Evolutionary conservation across 30 jellyfish, hydroid and myxozoan species (phyloP).

Genomic region (Mastigias papua): DNA sequence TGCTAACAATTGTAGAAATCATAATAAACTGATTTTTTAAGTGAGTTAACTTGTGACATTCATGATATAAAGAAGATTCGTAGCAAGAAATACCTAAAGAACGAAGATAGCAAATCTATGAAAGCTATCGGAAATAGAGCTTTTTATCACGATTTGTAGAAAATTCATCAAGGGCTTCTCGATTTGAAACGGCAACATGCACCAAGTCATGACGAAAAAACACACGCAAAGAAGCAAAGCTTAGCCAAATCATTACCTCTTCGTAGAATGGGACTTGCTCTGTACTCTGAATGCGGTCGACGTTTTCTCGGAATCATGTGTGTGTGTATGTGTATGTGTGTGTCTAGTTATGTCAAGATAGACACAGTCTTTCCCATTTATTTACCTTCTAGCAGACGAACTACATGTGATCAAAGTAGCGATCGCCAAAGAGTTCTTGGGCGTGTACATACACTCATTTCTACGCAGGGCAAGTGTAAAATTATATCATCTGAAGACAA

Average conservation of each 20-base stretch:
- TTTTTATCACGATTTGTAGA: too few species aligned
- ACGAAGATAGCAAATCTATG: too few species aligned
- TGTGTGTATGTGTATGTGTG: too few species aligned
- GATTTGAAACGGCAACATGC: too few species aligned
- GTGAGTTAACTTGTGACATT: background rate
- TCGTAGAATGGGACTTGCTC: conserved; percentile 74
- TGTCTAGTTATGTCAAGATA: background rate
- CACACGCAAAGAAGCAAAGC: background rate
- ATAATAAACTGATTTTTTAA: too few species aligned
- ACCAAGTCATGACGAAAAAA: too few species aligned
- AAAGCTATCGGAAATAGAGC: too few species aligned
- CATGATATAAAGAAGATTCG: background rate
- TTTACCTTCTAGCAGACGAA: background rate
- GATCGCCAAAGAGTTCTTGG: conserved; percentile 13
- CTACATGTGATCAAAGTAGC: background rate
- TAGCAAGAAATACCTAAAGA: background rate
- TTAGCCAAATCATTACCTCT: conserved; percentile 37
- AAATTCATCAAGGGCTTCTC: too few species aligned
- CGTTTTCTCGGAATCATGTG: conserved; percentile 68
- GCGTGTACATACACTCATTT: conserved; percentile 41
- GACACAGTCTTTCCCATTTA: background rate
- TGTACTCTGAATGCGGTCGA: conserved; percentile 70
- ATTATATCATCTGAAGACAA: conserved; percentile 28
- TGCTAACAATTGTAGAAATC: background rate
- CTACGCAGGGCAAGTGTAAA: conserved; percentile 35